Conservation (phyloP, 2,113 vertebrate species). For the Eulemur macaco region DNA sequence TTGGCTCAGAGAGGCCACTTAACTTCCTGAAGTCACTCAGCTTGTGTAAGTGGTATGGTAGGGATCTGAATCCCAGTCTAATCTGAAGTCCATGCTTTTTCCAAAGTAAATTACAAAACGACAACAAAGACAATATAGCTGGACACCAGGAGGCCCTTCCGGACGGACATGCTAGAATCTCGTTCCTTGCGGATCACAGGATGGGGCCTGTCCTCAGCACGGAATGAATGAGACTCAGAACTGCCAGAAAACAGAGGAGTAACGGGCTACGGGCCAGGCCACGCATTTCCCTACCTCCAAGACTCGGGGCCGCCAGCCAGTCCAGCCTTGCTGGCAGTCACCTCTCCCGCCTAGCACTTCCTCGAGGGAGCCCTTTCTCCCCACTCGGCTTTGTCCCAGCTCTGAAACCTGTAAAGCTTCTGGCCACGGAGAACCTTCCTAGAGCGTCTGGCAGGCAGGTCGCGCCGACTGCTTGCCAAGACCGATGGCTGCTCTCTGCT, state of each 20-base stretch:
- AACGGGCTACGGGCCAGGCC: conserved; percentile 25
- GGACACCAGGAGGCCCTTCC: neutral
- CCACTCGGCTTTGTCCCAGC: conserved; percentile 49
- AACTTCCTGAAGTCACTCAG: neutral
- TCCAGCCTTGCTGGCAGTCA: neutral
- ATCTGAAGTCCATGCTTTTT: neutral
- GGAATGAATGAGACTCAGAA: neutral
- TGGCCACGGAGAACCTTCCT: conserved; percentile 62
- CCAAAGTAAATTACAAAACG: neutral
- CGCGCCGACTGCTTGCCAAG: neutral
- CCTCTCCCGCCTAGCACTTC: neutral
- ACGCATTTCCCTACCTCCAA: neutral
- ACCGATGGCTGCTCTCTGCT: neutral
- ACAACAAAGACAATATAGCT: neutral
- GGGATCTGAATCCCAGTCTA: neutral
- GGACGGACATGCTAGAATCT: neutral
- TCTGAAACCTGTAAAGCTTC: conserved; percentile 58
- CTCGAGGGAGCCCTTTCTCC: neutral
- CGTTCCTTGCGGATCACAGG: neutral
- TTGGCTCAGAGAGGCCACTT: neutral
- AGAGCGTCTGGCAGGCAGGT: conserved; percentile 61
- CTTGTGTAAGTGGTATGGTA: rapidly evolving
- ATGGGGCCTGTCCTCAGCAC: neutral
- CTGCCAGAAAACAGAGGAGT: neutral
- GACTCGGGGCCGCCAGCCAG: neutral